A percentile compares a stretch with the other conserved stretches of the same genome.
Evolutionary conservation across 2,888 invertebrate species (phyloP).

Genomic region (Agrochola lychnidis): DNA sequence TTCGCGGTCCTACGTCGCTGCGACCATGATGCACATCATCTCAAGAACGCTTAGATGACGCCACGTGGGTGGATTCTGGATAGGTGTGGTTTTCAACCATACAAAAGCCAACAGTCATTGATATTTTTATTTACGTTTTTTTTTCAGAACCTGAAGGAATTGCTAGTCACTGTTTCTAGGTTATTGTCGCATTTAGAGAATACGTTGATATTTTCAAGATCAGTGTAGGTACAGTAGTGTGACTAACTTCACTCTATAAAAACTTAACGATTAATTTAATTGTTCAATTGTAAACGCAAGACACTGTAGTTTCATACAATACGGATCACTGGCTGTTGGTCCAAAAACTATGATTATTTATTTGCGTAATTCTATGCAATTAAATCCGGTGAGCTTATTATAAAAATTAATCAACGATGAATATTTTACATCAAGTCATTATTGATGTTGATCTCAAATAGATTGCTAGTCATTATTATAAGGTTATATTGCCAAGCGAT

Average conservation of each 20-base stretch:
- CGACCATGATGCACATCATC: conserved; percentile 92
- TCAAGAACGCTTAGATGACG: conserved; percentile 79
- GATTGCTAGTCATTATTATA: conserved; percentile 75
- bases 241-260: neutral
- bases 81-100: conserved; percentile 7
- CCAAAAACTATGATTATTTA: conserved; percentile 24
- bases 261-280: too few relatives aligned
- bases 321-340: conserved; percentile 31
- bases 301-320: neutral
- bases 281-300: neutral
- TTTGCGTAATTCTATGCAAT: conserved; percentile 54
- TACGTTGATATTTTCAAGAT: neutral
- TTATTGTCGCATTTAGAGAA: neutral
- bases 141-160: neutral
- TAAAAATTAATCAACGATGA: conserved; percentile 54
- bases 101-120: conserved; percentile 35
- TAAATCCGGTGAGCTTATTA: conserved; percentile 64
- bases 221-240: neutral
- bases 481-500: conserved; percentile 88
- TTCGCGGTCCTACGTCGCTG: conserved; percentile 96
- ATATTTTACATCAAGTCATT: conserved; percentile 51
- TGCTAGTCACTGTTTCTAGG: neutral
- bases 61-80: neutral
- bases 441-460: conserved; percentile 72
- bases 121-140: neutral